Conservation (phyloP, 2,113 vertebrate genomes). For the Salvelinus sp. region DNA sequence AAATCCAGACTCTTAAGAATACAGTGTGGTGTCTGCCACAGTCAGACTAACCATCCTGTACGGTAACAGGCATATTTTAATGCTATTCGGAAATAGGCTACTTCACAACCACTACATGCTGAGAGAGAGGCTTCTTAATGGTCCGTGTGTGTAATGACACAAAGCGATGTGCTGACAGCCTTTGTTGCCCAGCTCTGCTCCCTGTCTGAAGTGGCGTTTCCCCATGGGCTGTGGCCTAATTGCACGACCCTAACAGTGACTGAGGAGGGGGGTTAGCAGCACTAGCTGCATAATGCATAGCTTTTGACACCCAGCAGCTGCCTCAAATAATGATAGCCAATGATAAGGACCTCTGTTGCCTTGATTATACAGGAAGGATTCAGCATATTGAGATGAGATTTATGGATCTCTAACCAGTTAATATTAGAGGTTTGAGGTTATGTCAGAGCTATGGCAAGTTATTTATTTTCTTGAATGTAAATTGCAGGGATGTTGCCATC, state of each 20-base stretch:
- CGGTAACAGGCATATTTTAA: background rate
- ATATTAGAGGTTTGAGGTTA: background rate
- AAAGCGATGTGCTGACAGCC: slow-evolving; percentile 21
- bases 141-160: background rate
- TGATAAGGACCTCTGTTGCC: slow-evolving; percentile 4
- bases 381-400: background rate
- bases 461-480: background rate
- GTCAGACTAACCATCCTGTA: no score
- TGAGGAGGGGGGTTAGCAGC: background rate
- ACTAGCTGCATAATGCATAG: slow-evolving; percentile 13
- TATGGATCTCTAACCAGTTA: background rate
- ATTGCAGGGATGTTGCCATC: slow-evolving; percentile 18
- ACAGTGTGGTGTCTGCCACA: slow-evolving; percentile 8
- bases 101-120: background rate
- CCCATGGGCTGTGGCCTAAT: slow-evolving; percentile 56
- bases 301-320: slow-evolving; percentile 43
- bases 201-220: slow-evolving; percentile 48
- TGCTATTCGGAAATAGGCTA: background rate
- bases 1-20: slow-evolving; percentile 1
- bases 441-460: slow-evolving; percentile 11
- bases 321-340: slow-evolving; percentile 14
- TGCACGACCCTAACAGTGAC: slow-evolving; percentile 19
- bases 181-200: slow-evolving; percentile 42
- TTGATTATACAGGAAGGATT: background rate
- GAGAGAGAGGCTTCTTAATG: background rate